phyloP scores from a whole-genome alignment of 1,140 invertebrate genomes.

The Drosophila virilis region DNA sequence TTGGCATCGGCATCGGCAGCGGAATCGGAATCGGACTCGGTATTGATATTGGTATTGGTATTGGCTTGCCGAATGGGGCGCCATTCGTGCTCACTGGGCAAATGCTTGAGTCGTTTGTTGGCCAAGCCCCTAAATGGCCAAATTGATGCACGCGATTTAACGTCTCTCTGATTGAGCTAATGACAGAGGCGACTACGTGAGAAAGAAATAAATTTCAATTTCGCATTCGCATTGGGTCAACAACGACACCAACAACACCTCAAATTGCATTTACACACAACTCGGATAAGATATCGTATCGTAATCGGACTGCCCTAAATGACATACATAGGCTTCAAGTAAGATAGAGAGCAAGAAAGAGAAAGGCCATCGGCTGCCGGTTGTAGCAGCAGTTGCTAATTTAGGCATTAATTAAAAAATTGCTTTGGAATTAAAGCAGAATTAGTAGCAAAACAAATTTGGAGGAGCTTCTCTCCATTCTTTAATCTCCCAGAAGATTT shows the following conservation, averaged over 20 bases:
- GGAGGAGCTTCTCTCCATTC: too few relatives aligned
- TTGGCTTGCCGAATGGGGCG: conserved; percentile 27
- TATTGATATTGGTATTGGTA: conserved; percentile 1
- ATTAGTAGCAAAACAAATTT: too few relatives aligned
- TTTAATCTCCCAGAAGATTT: too few relatives aligned
- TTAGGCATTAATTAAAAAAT: too few relatives aligned
- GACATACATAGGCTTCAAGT: background rate
- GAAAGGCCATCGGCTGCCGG: too few relatives aligned
- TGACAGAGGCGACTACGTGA: conserved; percentile 80
- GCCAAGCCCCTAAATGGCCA: conserved; percentile 60
- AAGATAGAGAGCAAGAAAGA: too few relatives aligned
- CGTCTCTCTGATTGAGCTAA: conserved; percentile 81
- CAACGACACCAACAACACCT: conserved; percentile 18
- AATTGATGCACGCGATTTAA: conserved; percentile 81
- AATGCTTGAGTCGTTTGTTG: conserved; percentile 36
- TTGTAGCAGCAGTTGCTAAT: too few relatives aligned
- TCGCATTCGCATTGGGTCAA: conserved; percentile 69
- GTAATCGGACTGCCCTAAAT: background rate
- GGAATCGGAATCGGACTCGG: conserved; percentile 15
- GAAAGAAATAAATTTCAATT: conserved; percentile 84
- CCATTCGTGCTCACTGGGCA: conserved; percentile 47
- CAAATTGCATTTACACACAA: conserved; percentile 4
- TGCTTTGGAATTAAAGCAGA: too few relatives aligned
- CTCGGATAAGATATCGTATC: background rate
- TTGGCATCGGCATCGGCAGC: conserved; percentile 12